A percentile compares a stretch with the other conserved stretches of the same genome.
Conservation (phyloP, 1,140 invertebrate species). For the Tetranychus urticae region DNA sequence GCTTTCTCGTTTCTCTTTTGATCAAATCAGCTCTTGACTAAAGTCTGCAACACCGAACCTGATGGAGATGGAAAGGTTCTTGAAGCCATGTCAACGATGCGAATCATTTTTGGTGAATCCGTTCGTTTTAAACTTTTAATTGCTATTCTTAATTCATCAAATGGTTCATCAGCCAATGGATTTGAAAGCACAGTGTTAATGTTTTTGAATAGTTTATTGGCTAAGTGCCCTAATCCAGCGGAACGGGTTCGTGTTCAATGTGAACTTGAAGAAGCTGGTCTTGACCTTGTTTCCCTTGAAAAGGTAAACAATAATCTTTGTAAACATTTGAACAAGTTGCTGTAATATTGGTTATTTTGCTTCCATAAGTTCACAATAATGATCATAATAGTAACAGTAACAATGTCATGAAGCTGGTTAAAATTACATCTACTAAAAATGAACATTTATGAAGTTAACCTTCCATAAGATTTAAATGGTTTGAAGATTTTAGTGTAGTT, state of each 20-base stretch:
- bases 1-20: too few species aligned
- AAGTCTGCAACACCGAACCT: slow-evolving; percentile 15
- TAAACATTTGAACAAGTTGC: not conserved
- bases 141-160: slow-evolving; percentile 37
- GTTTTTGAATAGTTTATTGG: slow-evolving; percentile 58
- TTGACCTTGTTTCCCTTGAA: slow-evolving; percentile 40
- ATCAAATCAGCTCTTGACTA: slow-evolving; percentile 19
- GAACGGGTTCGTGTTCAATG: slow-evolving; percentile 66
- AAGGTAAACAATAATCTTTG: slow-evolving; percentile 27
- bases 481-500: not conserved
- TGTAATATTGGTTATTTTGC: too few species aligned
- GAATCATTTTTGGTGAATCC: slow-evolving; percentile 66
- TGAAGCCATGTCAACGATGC: slow-evolving; percentile 63
- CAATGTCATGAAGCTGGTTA: too few species aligned
- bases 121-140: slow-evolving; percentile 60
- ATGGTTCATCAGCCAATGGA: not conserved
- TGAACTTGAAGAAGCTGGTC: slow-evolving; percentile 55
- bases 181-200: slow-evolving; percentile 53
- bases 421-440: too few species aligned
- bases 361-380: too few species aligned
- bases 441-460: too few species aligned
- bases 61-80: slow-evolving; percentile 51
- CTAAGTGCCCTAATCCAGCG: slow-evolving; percentile 42
- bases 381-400: too few species aligned
- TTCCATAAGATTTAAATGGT: too few species aligned